Evolutionary conservation across 2,113 vertebrate species (phyloP).

Genomic region (Polyodon spathula): DNA sequence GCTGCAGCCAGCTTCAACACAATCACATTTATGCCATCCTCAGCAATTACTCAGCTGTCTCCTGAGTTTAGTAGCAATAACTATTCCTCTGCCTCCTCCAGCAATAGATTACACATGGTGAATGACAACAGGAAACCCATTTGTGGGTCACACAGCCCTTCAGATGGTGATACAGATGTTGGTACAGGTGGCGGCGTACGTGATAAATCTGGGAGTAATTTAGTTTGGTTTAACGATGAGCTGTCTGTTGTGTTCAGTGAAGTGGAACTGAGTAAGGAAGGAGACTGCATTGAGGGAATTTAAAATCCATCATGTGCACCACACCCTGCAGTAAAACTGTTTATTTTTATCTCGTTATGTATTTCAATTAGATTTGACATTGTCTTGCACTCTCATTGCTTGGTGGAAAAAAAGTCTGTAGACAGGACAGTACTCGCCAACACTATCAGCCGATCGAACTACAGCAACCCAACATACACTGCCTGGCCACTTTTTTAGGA

Average conservation of each 20-base stretch:
- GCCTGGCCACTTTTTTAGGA: too few relatives aligned
- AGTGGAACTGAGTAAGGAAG: neutral
- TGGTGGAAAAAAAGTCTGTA: too few relatives aligned
- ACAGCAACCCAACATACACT: too few relatives aligned
- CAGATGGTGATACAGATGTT: neutral
- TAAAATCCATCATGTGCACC: too few relatives aligned
- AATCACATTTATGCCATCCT: neutral
- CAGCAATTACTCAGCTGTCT: slow-evolving; percentile 5
- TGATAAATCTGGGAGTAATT: neutral
- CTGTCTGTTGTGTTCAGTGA: neutral
- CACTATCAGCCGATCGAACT: too few relatives aligned
- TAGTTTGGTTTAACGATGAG: neutral
- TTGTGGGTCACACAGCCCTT: neutral
- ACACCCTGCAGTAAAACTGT: too few relatives aligned
- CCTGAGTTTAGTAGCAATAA: neutral
- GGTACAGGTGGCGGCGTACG: neutral
- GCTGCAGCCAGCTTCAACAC: neutral
- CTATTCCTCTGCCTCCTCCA: neutral
- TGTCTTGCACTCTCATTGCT: too few relatives aligned
- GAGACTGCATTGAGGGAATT: neutral
- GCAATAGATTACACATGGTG: neutral
- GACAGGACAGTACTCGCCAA: too few relatives aligned
- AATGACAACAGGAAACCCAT: neutral
- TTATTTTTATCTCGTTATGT: too few relatives aligned
- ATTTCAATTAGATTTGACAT: too few relatives aligned